Evolutionary conservation across 2,113 vertebrate species (phyloP), one percentile per base, ranked within the genome.

Genomic region (Nycticryphes semicollaris): DNA sequence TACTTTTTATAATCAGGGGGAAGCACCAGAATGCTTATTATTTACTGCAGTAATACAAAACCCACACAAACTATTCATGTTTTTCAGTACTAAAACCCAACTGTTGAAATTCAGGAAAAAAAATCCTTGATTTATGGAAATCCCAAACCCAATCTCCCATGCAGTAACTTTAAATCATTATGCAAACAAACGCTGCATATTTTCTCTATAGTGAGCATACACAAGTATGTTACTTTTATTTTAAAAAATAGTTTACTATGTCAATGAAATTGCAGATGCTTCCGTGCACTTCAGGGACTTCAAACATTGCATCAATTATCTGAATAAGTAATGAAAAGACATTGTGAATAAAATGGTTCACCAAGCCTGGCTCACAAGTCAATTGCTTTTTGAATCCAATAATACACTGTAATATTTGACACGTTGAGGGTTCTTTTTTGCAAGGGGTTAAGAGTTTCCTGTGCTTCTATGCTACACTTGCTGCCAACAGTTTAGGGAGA

Each of bases 271-370:
- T 83, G 77, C 94, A 96, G 94, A 96, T 93, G 91, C 84, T 92
- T 82, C 93, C 79, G 84, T 84, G 89, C 86, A 84, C 90, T 94
- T 94, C 72, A 66, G 96, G 93, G 94, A 94, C 84, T 94, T 87
- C 96, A 91, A 94, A 95, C 87, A 88, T 7, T n/a, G 77, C 96
- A 95, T 94, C 95, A 96, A 94, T 97, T 96, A 97, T 94, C 92
- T 95, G 95, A 95, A 94, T 96, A 96, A 95, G 91, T 95, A 96
- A 96, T 94, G 95, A 94, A 93, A 96, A 96, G 91, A 84, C 92
- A 96, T 47, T 62, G 83, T 75, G 84, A 95, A 89, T 89, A 95
- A 96, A 92, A 92, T 72, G 87, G 94, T 96, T 94, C 92, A 96
- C 73, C 90, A 96, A 93, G 88, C 60, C 90, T 67, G 33, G 90